Percentiles rank a stretch among this genome's conserved stretches.
phyloP scores from a whole-genome alignment of 2,113 vertebrate genomes.

The Sarotherodon lohbergeri region DNA sequence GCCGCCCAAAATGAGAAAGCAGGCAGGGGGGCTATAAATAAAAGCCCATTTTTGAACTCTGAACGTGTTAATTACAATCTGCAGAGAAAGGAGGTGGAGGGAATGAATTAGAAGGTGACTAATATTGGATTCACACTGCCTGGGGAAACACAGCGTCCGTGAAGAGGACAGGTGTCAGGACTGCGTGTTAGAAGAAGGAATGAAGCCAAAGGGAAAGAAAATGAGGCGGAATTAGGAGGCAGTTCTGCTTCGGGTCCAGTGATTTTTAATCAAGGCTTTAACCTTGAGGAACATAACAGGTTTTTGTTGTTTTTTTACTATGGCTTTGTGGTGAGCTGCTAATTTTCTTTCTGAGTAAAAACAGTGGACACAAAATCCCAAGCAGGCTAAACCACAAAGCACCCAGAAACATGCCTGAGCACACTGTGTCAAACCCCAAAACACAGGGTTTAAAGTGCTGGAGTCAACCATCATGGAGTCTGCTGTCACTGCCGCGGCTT shows the following conservation, averaged over 20 bases:
- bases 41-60: constrained; percentile 30
- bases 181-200: background rate
- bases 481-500: constrained; percentile 55
- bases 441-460: constrained; percentile 48
- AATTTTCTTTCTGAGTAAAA: constrained; percentile 1
- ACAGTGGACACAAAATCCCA: constrained; percentile 26
- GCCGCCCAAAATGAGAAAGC: background rate
- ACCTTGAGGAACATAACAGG: background rate
- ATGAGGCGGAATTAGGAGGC: background rate
- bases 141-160: background rate
- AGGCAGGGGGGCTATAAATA: constrained; percentile 32
- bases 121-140: constrained; percentile 18
- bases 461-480: constrained; percentile 46
- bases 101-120: constrained; percentile 14
- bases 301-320: background rate
- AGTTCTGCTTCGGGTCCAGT: background rate
- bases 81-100: background rate
- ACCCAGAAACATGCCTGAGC: constrained; percentile 10
- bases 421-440: constrained; percentile 52
- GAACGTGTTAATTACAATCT: constrained; percentile 49
- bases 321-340: background rate
- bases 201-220: background rate
- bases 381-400: constrained; percentile 31
- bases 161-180: constrained; percentile 13
- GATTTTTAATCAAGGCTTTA: constrained; percentile 32